These are phyloP conservation scores for Sinosuthora webbiana DNA, from an alignment of 2,113 vertebrate species.

Conservation along the genomic window DNA sequence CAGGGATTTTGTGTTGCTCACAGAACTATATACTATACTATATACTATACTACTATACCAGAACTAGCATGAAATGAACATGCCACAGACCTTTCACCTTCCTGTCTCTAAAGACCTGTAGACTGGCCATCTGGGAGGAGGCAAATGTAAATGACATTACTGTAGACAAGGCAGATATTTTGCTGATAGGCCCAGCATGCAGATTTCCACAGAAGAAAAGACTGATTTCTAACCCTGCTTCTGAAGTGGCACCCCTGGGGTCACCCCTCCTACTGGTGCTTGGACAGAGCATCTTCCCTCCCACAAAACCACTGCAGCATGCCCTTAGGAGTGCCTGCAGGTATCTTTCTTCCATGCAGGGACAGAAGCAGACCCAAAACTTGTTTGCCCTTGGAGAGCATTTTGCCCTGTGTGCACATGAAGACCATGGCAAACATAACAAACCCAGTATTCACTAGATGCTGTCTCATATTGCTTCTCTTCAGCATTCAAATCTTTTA, in stretches of 20 bases:
- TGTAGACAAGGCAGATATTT: not conserved
- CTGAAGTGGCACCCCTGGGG: not conserved
- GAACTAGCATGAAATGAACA: not conserved
- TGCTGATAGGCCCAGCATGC: not conserved
- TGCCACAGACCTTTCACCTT: not conserved
- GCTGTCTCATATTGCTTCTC: not conserved
- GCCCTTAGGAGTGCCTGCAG: not conserved
- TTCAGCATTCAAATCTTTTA: not conserved
- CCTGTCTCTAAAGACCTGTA: fast-evolving
- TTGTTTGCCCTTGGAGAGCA: not conserved
- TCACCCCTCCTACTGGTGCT: not conserved
- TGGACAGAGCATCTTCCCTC: not conserved
- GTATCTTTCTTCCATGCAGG: not conserved
- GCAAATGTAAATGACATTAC: not conserved
- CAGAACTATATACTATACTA: too few species aligned
- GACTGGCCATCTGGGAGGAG: not conserved
- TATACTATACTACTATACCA: not conserved
- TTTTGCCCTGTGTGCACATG: not conserved
- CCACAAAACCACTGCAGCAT: not conserved
- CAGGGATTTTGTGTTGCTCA: not conserved
- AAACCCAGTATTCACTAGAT: fast-evolving
- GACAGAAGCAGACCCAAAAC: not conserved
- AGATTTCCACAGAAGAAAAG: not conserved
- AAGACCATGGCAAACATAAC: not conserved
- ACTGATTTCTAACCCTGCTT: not conserved